phyloP scores from a whole-genome alignment of 2,888 invertebrate genomes.

The Fragum whitleyi region DNA sequence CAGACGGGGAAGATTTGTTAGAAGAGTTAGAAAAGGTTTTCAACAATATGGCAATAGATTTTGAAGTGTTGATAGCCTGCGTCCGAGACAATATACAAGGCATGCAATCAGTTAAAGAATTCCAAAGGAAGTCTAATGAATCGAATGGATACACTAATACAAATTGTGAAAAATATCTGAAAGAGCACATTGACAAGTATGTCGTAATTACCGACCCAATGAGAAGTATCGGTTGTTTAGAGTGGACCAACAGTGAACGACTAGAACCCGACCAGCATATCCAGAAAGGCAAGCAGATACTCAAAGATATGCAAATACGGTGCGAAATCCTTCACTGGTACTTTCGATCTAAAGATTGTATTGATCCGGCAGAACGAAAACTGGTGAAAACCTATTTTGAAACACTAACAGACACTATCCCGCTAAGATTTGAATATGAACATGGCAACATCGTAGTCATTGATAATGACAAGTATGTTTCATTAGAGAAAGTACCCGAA shows the following conservation, averaged over 20 bases:
- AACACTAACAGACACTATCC: slow-evolving; percentile 17
- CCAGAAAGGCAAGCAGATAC: not conserved
- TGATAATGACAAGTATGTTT: not conserved
- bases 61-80: not conserved
- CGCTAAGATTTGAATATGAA: not conserved
- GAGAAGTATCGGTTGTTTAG: slow-evolving; percentile 19
- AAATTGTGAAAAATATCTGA: slow-evolving; percentile 7
- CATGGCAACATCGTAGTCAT: not conserved
- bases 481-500: slow-evolving; percentile 31
- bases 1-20: not conserved
- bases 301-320: not conserved
- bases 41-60: not conserved
- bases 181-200: not conserved
- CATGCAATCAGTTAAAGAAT: not conserved
- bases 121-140: not conserved
- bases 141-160: not conserved
- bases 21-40: not conserved
- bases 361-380: not conserved
- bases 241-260: slow-evolving; percentile 24
- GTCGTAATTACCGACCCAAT: slow-evolving; percentile 27
- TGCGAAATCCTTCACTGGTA: slow-evolving; percentile 7
- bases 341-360: not conserved
- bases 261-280: not conserved
- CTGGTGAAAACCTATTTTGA: slow-evolving; percentile 7
- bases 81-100: not conserved